Conservation (phyloP, 2,888 invertebrate genomes). For the Acrobasis repandana region DNA sequence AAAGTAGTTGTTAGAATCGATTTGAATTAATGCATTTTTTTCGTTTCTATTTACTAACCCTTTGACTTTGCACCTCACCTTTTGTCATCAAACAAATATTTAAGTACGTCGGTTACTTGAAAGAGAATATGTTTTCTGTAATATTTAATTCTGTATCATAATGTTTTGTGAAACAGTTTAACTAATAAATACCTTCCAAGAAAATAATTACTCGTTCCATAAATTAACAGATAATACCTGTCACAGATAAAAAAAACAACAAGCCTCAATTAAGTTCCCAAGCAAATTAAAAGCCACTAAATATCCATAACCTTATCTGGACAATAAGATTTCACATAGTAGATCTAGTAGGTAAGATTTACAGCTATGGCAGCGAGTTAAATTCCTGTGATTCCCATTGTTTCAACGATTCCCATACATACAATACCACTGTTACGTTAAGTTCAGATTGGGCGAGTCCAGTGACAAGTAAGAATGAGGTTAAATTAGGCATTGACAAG, state of each 20-base stretch:
- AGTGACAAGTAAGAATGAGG: not conserved
- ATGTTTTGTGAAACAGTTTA: no score
- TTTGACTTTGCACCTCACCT: no score
- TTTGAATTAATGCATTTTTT: no score
- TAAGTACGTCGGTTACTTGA: no score
- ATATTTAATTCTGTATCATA: no score
- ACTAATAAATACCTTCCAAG: no score
- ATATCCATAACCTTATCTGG: conserved; percentile 6
- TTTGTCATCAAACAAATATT: no score
- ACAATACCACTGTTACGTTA: conserved; percentile 26
- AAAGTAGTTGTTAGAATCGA: no score
- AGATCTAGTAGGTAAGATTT: conserved; percentile 27
- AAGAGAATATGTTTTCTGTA: no score
- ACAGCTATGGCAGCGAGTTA: conserved; percentile 35
- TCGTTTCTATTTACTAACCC: no score
- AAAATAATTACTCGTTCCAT: not conserved
- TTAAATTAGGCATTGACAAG: not conserved
- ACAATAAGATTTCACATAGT: conserved; percentile 22
- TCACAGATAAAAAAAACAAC: not conserved
- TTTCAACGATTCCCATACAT: conserved; percentile 31
- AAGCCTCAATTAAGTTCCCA: not conserved
- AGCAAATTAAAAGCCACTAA: conserved; percentile 23
- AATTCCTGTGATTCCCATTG: conserved; percentile 54
- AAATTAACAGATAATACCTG: not conserved
- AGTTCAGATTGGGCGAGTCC: conserved; percentile 7